Evolutionary conservation across 2,888 invertebrate species (phyloP).

Genomic region (Galeopsomyia nigrocyanea): DNA sequence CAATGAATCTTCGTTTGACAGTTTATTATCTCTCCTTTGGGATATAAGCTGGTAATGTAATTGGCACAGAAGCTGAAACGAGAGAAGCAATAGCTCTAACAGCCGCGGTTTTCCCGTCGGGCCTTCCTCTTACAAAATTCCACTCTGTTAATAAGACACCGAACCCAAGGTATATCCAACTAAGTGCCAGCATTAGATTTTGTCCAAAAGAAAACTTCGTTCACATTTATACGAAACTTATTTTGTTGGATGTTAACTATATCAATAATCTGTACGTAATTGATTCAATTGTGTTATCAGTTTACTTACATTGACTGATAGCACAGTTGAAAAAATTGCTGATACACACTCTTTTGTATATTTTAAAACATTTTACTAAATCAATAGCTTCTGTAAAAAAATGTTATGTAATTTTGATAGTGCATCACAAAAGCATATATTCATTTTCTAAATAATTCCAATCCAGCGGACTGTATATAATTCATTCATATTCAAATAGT

Average conservation of each 20-base stretch:
- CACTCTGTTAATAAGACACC: slow-evolving; percentile 40
- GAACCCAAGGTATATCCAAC: slow-evolving; percentile 29
- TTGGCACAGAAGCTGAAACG: slow-evolving; percentile 43
- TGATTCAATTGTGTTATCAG: too few species aligned
- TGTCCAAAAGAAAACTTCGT: too few species aligned
- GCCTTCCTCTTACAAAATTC: slow-evolving; percentile 27
- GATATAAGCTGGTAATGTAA: slow-evolving; percentile 42
- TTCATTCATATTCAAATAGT: slow-evolving; percentile 5
- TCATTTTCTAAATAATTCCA: slow-evolving; percentile 17
- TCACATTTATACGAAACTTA: too few species aligned
- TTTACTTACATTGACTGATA: too few species aligned
- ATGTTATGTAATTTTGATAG: too few species aligned
- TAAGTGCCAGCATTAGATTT: not conserved
- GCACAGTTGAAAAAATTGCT: too few species aligned
- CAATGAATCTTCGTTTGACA: slow-evolving; percentile 54
- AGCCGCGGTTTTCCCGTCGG: not conserved
- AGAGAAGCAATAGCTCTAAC: slow-evolving; percentile 28
- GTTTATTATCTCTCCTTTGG: slow-evolving; percentile 49
- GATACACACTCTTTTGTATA: too few species aligned
- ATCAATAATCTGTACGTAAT: too few species aligned
- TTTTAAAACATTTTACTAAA: too few species aligned
- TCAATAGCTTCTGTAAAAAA: too few species aligned
- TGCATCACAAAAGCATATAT: slow-evolving; percentile 27
- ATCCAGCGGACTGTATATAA: slow-evolving; percentile 23
- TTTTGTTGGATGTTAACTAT: too few species aligned